Base-by-base conservation (phyloP, 2,113 vertebrate genomes). In the Coptodon bakossiorum region DNA sequence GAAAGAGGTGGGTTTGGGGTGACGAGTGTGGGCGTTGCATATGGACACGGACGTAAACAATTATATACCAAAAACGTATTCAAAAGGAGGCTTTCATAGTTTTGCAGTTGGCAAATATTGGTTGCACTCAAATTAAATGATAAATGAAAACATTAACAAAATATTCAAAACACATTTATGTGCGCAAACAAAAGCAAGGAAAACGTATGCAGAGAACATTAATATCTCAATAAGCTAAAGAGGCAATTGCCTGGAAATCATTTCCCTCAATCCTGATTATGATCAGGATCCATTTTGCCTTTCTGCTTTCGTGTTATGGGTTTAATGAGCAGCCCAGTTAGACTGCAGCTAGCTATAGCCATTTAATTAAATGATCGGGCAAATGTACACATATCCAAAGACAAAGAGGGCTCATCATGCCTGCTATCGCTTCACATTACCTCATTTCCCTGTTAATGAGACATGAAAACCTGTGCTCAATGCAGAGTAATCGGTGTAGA, bases 261-360 rank as follows among this genome's bases (percentile, higher is more conserved):
- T 90, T 89, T 92, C 81, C 86, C 89, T 91, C 68, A 50, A 36
- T 19, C 36, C 36, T 22, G 89, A 94, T 91, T 80, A 90, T 29
- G 68, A 91, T 92, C 85, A 87, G 79, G 76, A 82, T 85, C 83
- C 79, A 86, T 88, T 91, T 86, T 36, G 52, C 38, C 17, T 89
- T 63, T 81, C 59, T 40, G 76, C 80, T 87, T 87, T 48, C 10
- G n/a, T 24, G 83, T 80, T 83, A 68, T 27, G 22, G 43, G 63
- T 89, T 88, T 90, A 92, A 90, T 92, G 90, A 94, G 86, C 68
- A 89, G 86, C 36, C 48, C 78, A 34, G 63, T 82, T 80, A 88
- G 52, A 63, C 29, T 54, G n/a, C 1, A 48, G 79, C 2, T 68
- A 61, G 87, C 83, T 88, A 45, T 1, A 24, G 63, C 56, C 73